Evolutionary conservation across 2,797 vertebrate genomes (phyloP), one percentile per base, ranked within the genome.

Genomic region (Macrochelys suwanniensis): DNA sequence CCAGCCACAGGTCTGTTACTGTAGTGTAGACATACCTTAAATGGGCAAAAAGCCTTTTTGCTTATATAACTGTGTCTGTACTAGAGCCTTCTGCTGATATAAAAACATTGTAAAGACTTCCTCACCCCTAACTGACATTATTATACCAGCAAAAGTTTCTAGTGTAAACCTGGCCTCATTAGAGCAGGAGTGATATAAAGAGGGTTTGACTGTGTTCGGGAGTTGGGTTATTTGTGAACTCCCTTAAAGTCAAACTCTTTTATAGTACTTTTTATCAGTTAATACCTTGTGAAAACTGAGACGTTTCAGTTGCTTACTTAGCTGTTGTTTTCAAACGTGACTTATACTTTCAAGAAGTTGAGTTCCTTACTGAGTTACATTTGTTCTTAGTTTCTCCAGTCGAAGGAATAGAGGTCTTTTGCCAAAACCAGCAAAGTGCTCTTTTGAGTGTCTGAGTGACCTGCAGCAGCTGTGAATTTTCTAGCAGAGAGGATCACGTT

Each of bases 381-480:
- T 97, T 93, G 56, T 90, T 95, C 93, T 90, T 91, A 54, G 59
- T 80, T 86, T 92, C 90, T 93, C 85, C 78, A 76, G 33, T 94
- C 76, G 94, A 88, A 76, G 49, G 57, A 92, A 90, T 76, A 92
- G 65, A 94, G 93, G 78, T 92, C 54, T 65, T 91, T 96, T 84
- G 88, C 90, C 92, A 91, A 94, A 95, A 96, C 84, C 79, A 93
- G 82, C 65, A 77, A 95, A 94, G 85, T 95, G 51, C 87, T 91
- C 80, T 50, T 93, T 95, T 93, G 68, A 85, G 11, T 92, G 50
- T 94, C 86, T 94, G 93, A 85, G 89, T 96, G 95, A 90, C 96
- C 89, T 94, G 89, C 84, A 89, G 80, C 95, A 92, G 93, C 92
- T 97, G 96, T 97, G 95, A 88, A 95, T 92, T 95, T 88, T 95